Conservation (phyloP, 2,113 vertebrate genomes). For the Hiodon tergisus region DNA sequence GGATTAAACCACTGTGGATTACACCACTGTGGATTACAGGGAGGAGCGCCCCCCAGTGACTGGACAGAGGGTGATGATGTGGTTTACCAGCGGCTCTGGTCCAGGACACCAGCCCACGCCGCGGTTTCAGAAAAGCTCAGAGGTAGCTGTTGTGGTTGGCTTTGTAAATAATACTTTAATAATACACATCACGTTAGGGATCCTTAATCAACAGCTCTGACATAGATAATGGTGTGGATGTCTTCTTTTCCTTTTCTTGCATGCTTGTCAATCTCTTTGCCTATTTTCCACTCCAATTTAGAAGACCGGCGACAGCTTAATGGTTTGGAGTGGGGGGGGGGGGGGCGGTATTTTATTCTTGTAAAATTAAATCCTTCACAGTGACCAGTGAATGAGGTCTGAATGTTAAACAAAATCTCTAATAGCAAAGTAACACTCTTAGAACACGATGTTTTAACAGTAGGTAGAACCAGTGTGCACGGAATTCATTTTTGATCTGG, state of each 20-base stretch:
- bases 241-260: conserved; percentile 6
- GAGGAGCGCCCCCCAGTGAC: too few species aligned
- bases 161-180: neutral
- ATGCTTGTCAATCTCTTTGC: conserved; percentile 31
- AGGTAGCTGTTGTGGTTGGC: conserved; percentile 11
- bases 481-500: conserved; percentile 25
- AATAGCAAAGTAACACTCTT: conserved; percentile 40
- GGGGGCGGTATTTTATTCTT: conserved; percentile 28
- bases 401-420: conserved; percentile 44
- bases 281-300: conserved; percentile 28
- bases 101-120: too few species aligned
- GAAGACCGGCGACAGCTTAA: conserved; percentile 44
- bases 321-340: conserved; percentile 30
- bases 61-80: too few species aligned
- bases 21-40: too few species aligned
- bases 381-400: conserved; percentile 32
- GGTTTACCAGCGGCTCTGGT: too few species aligned
- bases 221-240: conserved; percentile 29
- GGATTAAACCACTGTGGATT: too few species aligned
- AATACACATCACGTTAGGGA: conserved; percentile 29
- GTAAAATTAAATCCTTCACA: conserved; percentile 40
- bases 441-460: conserved; percentile 35
- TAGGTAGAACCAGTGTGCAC: conserved; percentile 36
- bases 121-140: neutral
- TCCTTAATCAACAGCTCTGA: conserved; percentile 24